phyloP scores from a whole-genome alignment of 37 sponge, comb jelly and placozoan species.

The Cliona cf. orientalis region DNA sequence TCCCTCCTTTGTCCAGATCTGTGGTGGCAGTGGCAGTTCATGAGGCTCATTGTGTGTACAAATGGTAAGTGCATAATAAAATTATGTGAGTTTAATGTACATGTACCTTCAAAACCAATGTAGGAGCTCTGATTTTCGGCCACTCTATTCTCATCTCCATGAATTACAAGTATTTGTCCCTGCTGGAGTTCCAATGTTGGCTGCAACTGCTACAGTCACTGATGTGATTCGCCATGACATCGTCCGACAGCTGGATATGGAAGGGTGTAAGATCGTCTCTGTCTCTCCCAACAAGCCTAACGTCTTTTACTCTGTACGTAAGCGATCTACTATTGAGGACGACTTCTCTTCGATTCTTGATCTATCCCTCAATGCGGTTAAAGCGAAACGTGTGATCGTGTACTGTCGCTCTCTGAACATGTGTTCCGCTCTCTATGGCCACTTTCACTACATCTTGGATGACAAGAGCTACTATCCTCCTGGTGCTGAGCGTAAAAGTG shows the following conservation, averaged over 20 bases:
- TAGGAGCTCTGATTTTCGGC: constrained; percentile 50
- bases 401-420: constrained; percentile 48
- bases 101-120: no score
- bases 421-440: constrained; percentile 33
- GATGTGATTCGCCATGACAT: constrained; percentile 8
- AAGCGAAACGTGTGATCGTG: constrained; percentile 26
- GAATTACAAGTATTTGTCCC: constrained; percentile 47
- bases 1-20: no score
- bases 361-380: not conserved
- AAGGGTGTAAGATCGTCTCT: not conserved
- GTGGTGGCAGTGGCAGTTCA: constrained; percentile 45
- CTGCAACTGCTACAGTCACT: constrained; percentile 42
- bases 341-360: not conserved
- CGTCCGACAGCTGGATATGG: constrained; percentile 25
- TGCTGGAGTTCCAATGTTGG: constrained; percentile 28
- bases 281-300: constrained; percentile 35
- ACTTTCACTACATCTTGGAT: constrained; percentile 18
- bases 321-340: constrained; percentile 1
- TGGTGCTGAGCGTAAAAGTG: constrained; percentile 39
- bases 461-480: constrained; percentile 30
- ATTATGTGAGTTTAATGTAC: no score
- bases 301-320: constrained; percentile 15
- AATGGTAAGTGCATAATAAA: constrained; percentile 45
- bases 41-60: constrained; percentile 51
- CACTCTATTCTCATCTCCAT: constrained; percentile 30